Evolutionary conservation across 2,797 vertebrate genomes (phyloP).

Genomic region (Rhyacichthys aspro): DNA sequence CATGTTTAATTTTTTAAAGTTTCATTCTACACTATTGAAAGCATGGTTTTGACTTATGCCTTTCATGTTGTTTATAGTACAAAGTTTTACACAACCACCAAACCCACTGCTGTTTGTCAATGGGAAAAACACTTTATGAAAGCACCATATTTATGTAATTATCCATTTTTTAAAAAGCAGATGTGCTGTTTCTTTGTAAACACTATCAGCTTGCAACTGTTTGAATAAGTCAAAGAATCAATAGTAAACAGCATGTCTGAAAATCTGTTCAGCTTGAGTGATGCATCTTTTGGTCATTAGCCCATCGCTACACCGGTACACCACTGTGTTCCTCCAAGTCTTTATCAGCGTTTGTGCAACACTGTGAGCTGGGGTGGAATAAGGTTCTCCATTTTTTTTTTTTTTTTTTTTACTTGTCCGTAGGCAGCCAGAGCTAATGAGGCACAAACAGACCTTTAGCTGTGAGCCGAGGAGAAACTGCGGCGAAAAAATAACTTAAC

Average conservation of each 20-base stretch:
- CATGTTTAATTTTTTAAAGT: too few species aligned
- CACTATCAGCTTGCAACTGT: background rate
- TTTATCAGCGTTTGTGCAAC: conserved; percentile 35
- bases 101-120: too few species aligned
- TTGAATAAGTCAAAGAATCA: background rate
- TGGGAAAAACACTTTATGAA: too few species aligned
- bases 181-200: background rate
- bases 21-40: too few species aligned
- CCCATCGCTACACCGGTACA: background rate
- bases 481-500: conserved; percentile 15
- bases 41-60: too few species aligned
- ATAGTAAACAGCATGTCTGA: background rate
- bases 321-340: conserved; percentile 8
- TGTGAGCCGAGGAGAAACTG: conserved; percentile 23
- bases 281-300: conserved; percentile 9
- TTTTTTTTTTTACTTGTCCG: conserved; percentile 19
- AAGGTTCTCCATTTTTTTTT: conserved; percentile 12
- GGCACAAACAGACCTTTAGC: conserved; percentile 52
- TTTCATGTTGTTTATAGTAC: too few species aligned
- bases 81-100: too few species aligned
- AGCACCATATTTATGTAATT: too few species aligned
- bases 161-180: too few species aligned
- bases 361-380: conserved; percentile 10
- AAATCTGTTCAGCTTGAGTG: background rate
- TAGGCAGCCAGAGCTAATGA: conserved; percentile 51